Evolutionary conservation across 2,888 invertebrate species (phyloP).

Genomic region (Lasioglossum lativentre): DNA sequence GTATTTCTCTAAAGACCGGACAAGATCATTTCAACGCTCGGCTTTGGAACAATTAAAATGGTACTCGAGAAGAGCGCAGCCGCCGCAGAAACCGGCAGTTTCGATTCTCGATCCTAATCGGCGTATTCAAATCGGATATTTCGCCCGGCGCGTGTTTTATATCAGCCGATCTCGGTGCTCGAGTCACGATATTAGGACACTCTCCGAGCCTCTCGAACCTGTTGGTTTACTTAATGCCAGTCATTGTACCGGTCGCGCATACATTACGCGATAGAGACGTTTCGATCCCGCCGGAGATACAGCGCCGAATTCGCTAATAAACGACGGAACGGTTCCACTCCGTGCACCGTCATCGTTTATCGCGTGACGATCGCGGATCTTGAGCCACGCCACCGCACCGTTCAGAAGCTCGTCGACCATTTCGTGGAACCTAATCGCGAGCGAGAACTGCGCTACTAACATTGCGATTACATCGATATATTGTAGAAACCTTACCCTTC

Average conservation of each 20-base stretch:
- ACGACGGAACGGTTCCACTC: background rate
- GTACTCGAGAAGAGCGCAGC: background rate
- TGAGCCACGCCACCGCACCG: background rate
- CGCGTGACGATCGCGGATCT: background rate
- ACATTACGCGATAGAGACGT: slow-evolving; percentile 4
- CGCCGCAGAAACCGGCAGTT: background rate
- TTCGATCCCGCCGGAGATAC: background rate
- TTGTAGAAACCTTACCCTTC: background rate
- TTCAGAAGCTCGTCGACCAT: background rate
- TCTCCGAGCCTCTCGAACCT: background rate
- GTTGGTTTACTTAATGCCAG: background rate
- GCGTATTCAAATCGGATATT: background rate
- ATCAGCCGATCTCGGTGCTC: background rate
- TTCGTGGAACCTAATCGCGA: background rate
- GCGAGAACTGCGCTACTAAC: background rate
- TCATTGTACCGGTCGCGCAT: background rate
- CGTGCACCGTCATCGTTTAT: slow-evolving; percentile 7
- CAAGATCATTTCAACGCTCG: background rate
- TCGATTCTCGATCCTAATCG: background rate
- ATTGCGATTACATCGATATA: background rate
- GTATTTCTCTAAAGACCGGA: too few species aligned
- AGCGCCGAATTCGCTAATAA: background rate
- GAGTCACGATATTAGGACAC: background rate
- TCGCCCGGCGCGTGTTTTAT: background rate
- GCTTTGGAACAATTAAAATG: background rate